A percentile compares a stretch with the other conserved stretches of the same genome.
Evolutionary conservation across 2,113 vertebrate species (phyloP).

Genomic region (Steatornis caripensis): DNA sequence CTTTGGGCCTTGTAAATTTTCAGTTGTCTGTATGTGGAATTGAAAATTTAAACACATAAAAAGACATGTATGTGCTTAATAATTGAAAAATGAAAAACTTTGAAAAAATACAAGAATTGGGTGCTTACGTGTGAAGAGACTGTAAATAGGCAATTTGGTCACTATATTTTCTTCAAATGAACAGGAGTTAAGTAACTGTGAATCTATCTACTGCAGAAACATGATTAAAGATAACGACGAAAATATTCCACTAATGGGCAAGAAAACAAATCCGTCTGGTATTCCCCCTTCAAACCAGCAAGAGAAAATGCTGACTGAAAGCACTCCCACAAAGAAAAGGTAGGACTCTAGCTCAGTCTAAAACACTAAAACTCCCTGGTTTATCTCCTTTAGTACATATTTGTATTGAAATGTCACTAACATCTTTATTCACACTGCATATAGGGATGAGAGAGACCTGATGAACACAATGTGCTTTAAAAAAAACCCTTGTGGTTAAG

Average conservation of each 20-base stretch:
- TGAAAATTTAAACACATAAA: neutral
- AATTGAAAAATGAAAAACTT: neutral
- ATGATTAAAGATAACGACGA: conserved; percentile 68
- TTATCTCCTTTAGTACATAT: neutral
- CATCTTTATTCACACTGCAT: neutral
- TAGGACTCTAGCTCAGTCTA: neutral
- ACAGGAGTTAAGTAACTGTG: neutral
- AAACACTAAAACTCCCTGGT: neutral
- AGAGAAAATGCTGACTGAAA: conserved; percentile 52
- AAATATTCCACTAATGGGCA: conserved; percentile 62
- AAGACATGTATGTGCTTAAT: neutral
- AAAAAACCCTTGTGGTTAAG: neutral
- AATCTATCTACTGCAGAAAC: neutral
- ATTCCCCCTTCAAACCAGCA: conserved; percentile 45
- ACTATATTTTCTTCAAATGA: neutral
- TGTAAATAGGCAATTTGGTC: neutral
- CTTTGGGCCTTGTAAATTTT: neutral
- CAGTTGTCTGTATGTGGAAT: neutral
- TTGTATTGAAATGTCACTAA: neutral
- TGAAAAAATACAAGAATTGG: neutral
- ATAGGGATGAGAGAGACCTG: neutral
- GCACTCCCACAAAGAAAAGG: conserved; percentile 66
- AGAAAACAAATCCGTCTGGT: conserved; percentile 36
- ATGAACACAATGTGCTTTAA: neutral
- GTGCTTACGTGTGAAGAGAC: neutral